phyloP scores from a whole-genome alignment of 2,797 vertebrate genomes.

The Petrocephalus schoutedeni region DNA sequence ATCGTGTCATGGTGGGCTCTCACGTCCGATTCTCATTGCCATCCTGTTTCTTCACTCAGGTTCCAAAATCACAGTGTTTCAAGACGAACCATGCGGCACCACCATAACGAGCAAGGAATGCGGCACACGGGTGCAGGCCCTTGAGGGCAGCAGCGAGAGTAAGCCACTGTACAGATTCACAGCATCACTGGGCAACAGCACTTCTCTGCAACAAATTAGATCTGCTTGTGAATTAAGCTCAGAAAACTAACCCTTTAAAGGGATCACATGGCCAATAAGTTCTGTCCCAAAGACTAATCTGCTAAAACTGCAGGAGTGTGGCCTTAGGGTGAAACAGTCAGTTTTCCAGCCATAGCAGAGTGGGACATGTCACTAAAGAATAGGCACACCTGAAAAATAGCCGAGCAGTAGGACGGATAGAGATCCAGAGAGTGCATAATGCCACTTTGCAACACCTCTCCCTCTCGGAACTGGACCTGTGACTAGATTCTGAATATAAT shows the following conservation, averaged over 20 bases:
- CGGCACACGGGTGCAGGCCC: not conserved
- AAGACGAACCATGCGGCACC: constrained; percentile 46
- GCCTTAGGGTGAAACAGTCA: not conserved
- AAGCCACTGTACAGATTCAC: not conserved
- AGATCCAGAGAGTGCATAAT: constrained; percentile 64
- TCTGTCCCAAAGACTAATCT: not conserved
- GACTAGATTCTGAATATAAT: constrained; percentile 60
- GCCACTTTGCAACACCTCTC: constrained; percentile 68
- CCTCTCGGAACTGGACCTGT: constrained; percentile 58
- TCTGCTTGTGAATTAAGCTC: not conserved
- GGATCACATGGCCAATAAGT: not conserved
- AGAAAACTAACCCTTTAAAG: not conserved
- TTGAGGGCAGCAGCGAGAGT: not conserved
- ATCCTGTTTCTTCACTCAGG: constrained; percentile 45
- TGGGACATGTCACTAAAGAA: not conserved
- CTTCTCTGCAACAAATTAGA: not conserved
- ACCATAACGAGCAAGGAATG: not conserved
- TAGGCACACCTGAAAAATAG: constrained; percentile 36
- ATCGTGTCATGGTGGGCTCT: not conserved
- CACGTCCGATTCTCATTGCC: not conserved
- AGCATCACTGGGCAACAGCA: not conserved
- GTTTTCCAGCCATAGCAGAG: not conserved
- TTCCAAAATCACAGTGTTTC: constrained; percentile 42
- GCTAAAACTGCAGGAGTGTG: not conserved
- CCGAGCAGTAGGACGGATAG: constrained; percentile 52